Evolutionary conservation across 2,113 vertebrate species (phyloP).

Genomic region (Canis aureus): DNA sequence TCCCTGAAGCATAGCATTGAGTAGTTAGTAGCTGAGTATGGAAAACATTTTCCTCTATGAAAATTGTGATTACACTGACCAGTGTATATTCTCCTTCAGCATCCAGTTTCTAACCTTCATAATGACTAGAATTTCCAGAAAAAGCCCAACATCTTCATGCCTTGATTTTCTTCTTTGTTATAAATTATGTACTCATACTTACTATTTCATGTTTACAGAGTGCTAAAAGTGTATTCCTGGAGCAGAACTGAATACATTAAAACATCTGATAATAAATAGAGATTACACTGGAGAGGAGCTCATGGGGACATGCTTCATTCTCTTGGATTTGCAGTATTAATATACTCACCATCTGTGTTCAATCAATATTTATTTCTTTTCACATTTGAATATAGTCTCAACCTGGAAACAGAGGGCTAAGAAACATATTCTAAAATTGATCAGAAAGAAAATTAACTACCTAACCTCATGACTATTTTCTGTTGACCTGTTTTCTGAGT

Average conservation of each 20-base stretch:
- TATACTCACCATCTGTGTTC: slow-evolving; percentile 62
- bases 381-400: slow-evolving; percentile 47
- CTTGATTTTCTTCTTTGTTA: background rate
- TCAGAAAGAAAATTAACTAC: background rate
- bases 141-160: background rate
- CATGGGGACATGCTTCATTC: background rate
- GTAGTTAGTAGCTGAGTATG: background rate
- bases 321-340: slow-evolving; percentile 19
- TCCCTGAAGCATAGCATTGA: background rate
- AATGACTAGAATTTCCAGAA: background rate
- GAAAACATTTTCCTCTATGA: background rate
- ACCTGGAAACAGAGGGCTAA: slow-evolving; percentile 27
- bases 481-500: slow-evolving; percentile 18
- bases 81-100: background rate
- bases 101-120: background rate
- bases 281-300: background rate
- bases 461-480: background rate
- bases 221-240: background rate
- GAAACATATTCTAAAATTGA: slow-evolving; percentile 40
- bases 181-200: background rate
- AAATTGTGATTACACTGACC: too few species aligned
- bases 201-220: background rate
- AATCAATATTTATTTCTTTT: slow-evolving; percentile 55
- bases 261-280: slow-evolving; percentile 42
- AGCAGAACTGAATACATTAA: background rate